Evolutionary conservation across 2,888 invertebrate genomes (phyloP), one percentile per base, ranked within the genome.

Genomic region (Caenorhabditis zanzibari): DNA sequence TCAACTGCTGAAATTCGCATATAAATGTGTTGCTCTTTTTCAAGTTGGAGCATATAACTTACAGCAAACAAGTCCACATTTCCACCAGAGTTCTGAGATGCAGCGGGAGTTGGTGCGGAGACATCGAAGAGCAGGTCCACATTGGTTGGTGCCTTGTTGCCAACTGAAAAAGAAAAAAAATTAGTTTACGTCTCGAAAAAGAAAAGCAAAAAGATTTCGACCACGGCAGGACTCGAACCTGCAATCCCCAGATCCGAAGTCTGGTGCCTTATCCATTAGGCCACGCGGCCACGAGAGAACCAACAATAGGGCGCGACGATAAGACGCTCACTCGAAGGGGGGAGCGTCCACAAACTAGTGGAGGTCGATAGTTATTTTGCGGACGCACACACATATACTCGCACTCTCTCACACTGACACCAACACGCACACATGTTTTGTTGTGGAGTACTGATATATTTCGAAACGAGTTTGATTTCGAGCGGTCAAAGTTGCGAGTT

Each of bases 241-340:
- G 74, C 85, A 85, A 82, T 82, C 81, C 83, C 85, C 85, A 85
- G 86, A 88, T 86, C 75, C 88, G 86, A 86, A 88, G 86, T 88
- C 88, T 85, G 84, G 85, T 85, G 88, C 86, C 82, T 85, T 88
- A 88, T 88, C 86, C 86, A 88, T 86, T 88, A 81, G 85, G 88
- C 88, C 88, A 88, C 86, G 86, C 87, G 87, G 87, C 86, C 87
- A 79, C 79, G 44, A 24, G 7, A 14, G 6, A 24, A 54, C 24
- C 9, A 24, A 26, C 24, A 14, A 24, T 4, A 26, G 6, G 54
- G 19, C 5, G 54, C 54, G 16, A 54, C 54, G 26, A 54, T 54
- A 54, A 54, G 24, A 54, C 54, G 24, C 49, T 49, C 49, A 12
- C 14, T 26, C 10, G 14, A 5, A 6, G 47, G 19, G 47, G 19